Evolutionary conservation across 2,888 invertebrate genomes (phyloP).

Genomic region (Eupsilia transversa): DNA sequence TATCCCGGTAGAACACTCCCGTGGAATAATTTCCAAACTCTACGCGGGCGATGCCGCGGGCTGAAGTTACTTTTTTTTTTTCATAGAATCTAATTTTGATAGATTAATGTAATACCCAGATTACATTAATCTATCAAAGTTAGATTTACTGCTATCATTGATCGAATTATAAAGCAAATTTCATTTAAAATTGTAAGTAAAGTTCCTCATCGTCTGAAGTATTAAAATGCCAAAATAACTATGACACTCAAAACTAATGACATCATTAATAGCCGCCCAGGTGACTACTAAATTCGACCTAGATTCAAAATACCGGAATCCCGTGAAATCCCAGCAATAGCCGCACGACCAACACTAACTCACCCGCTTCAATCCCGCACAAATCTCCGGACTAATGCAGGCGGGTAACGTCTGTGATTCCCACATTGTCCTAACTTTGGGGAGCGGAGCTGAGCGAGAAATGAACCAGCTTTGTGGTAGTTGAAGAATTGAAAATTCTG

Average conservation of each 20-base stretch:
- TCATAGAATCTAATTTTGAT: no score
- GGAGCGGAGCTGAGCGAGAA: conserved; percentile 54
- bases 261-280: conserved; percentile 46
- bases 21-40: no score
- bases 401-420: conserved; percentile 68
- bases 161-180: neutral
- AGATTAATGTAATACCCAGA: no score
- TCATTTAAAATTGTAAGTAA: neutral
- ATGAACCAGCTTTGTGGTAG: conserved; percentile 27
- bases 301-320: conserved; percentile 61
- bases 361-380: conserved; percentile 63
- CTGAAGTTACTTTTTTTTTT: no score
- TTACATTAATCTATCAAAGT: no score
- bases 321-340: conserved; percentile 58
- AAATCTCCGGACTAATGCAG: conserved; percentile 70
- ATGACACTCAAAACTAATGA: conserved; percentile 46
- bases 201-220: neutral
- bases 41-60: no score
- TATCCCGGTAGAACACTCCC: no score
- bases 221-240: conserved; percentile 18
- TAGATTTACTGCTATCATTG: neutral
- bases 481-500: conserved; percentile 51
- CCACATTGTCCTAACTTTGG: conserved; percentile 66
- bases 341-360: conserved; percentile 65
- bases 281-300: conserved; percentile 62